phyloP scores from a whole-genome alignment of 2,113 vertebrate species.

The Etia nguti region DNA sequence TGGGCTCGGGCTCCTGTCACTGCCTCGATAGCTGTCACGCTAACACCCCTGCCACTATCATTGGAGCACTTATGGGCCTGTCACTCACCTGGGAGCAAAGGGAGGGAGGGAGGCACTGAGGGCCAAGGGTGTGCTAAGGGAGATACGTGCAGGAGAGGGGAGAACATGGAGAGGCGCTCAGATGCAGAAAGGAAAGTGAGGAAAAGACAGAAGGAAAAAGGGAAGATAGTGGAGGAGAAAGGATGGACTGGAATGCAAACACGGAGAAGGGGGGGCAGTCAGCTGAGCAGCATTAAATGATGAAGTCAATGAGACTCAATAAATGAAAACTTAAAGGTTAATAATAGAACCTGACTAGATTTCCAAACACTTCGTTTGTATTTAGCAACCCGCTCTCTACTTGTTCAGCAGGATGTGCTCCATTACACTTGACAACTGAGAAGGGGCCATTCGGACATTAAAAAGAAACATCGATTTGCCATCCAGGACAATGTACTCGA shows the following conservation, averaged over 20 bases:
- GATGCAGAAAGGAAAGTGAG: background rate
- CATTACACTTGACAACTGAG: conserved; percentile 24
- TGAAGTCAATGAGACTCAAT: conserved; percentile 39
- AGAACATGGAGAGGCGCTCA: conserved; percentile 17
- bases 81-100: conserved; percentile 67
- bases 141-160: conserved; percentile 48
- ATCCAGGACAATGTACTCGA: conserved; percentile 1
- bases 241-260: conserved; percentile 7
- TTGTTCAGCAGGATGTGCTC: conserved; percentile 1
- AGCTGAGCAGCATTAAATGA: conserved; percentile 38
- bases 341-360: conserved; percentile 53
- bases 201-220: conserved; percentile 12
- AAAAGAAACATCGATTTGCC: conserved; percentile 34
- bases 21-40: conserved; percentile 64
- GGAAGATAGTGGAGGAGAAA: conserved; percentile 13
- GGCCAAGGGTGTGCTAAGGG: conserved; percentile 45
- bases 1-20: conserved; percentile 56
- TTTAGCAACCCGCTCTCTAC: background rate
- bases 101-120: conserved; percentile 4
- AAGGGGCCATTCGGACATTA: conserved; percentile 18
- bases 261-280: background rate
- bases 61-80: conserved; percentile 73
- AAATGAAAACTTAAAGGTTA: conserved; percentile 53
- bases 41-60: conserved; percentile 71
- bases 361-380: conserved; percentile 30